Evolutionary conservation across 2,888 invertebrate species (phyloP).

Genomic region (Crioceris asparagi): DNA sequence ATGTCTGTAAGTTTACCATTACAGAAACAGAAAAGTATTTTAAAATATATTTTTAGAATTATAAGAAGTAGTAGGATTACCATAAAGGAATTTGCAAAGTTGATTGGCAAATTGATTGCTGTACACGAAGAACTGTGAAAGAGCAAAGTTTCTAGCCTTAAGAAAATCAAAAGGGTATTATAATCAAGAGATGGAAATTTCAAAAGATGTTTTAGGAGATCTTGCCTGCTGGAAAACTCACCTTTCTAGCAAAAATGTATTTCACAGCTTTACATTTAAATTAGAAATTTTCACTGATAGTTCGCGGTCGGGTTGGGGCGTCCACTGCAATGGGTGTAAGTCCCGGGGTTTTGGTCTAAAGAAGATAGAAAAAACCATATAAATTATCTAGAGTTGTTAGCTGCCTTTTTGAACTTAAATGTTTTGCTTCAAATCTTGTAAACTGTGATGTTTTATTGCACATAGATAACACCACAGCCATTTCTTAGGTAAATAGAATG

Average conservation of each 20-base stretch:
- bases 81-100: slow-evolving; percentile 4
- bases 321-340: slow-evolving; percentile 1
- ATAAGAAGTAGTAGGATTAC: slow-evolving; percentile 7
- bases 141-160: slow-evolving; percentile 15
- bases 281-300: slow-evolving; percentile 3
- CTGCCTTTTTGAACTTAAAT: slow-evolving; percentile 3
- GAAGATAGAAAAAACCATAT: slow-evolving; percentile 1
- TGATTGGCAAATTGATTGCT: slow-evolving; percentile 9
- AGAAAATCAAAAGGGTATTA: slow-evolving; percentile 8
- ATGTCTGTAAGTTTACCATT: slow-evolving; percentile 7
- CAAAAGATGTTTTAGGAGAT: slow-evolving; percentile 11
- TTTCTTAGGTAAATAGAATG: slow-evolving; percentile 5
- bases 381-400: slow-evolving; percentile 5
- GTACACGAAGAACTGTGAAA: slow-evolving; percentile 14
- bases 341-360: no score
- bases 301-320: slow-evolving; percentile 4
- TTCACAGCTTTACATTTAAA: slow-evolving; percentile 5
- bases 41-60: slow-evolving; percentile 3
- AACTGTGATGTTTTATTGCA: slow-evolving; percentile 3
- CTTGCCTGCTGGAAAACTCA: slow-evolving; percentile 18
- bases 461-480: slow-evolving; percentile 5
- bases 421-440: background rate
- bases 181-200: slow-evolving; percentile 13
- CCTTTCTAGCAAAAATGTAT: slow-evolving; percentile 7
- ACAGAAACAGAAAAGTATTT: slow-evolving; percentile 1